Percentiles rank a stretch among this genome's conserved stretches.
Conservation (phyloP, 2,113 vertebrate genomes). For the Corvus moneduloides region DNA sequence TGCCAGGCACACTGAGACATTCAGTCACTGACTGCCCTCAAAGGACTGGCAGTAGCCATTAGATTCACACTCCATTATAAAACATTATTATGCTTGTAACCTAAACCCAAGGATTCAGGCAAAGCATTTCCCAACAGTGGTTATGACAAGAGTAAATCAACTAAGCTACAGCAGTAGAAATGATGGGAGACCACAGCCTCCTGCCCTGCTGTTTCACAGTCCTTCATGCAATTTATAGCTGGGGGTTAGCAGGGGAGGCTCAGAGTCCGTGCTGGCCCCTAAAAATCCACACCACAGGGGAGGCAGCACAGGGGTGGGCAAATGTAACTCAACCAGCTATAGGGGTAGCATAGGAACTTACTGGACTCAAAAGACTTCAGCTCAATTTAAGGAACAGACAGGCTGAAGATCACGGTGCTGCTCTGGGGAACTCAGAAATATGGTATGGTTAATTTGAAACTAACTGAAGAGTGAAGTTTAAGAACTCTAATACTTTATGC, state of each 20-base stretch:
- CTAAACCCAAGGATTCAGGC: background rate
- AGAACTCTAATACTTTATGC: background rate
- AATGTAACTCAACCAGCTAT: background rate
- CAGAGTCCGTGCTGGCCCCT: background rate
- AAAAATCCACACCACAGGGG: background rate
- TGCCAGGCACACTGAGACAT: background rate
- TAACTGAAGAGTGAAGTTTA: background rate
- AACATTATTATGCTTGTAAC: background rate
- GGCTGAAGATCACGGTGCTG: background rate
- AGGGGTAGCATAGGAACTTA: background rate
- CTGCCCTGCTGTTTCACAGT: slow-evolving; percentile 16
- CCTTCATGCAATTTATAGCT: background rate
- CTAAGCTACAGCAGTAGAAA: slow-evolving; percentile 13
- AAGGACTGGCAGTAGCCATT: background rate
- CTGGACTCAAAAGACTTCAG: background rate
- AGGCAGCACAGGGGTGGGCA: background rate
- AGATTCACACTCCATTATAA: background rate
- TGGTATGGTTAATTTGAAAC: background rate
- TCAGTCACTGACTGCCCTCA: background rate
- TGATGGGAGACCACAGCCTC: background rate
- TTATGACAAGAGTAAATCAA: background rate
- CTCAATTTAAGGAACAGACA: background rate
- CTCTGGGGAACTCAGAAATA: slow-evolving; percentile 5
- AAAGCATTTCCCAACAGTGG: background rate
- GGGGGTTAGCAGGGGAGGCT: background rate